These are phyloP conservation scores for Metopia argyrocephala DNA, from an alignment of 2,888 invertebrate species.

Conservation along the genomic window DNA sequence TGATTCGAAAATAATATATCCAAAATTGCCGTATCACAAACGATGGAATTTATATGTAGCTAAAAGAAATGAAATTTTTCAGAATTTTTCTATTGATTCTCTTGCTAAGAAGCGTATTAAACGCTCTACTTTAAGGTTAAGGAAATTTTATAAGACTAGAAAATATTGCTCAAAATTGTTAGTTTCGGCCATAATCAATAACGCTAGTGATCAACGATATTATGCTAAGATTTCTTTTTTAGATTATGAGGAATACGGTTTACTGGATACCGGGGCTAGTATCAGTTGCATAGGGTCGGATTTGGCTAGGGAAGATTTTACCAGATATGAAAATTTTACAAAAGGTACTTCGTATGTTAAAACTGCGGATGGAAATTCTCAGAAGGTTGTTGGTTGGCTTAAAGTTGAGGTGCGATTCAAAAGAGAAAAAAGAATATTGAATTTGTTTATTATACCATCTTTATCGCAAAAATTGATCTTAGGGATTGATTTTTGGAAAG, in stretches of 20 bases:
- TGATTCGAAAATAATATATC: background rate
- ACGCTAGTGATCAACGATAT: slow-evolving; percentile 1
- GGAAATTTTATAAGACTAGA: background rate
- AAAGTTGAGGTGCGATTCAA: slow-evolving; percentile 1
- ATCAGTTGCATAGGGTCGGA: slow-evolving; percentile 20
- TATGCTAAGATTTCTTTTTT: slow-evolving; percentile 15
- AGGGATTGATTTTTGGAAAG: slow-evolving; percentile 53
- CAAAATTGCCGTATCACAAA: background rate
- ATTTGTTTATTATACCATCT: slow-evolving; percentile 41
- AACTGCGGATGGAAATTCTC: slow-evolving; percentile 27
- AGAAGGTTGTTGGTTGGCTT: slow-evolving; percentile 19
- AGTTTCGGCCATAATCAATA: slow-evolving; percentile 2
- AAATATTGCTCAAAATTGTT: slow-evolving; percentile 9
- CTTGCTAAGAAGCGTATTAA: background rate
- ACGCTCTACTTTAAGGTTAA: background rate
- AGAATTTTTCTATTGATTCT: background rate
- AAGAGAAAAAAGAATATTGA: too few relatives aligned
- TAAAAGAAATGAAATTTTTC: too few relatives aligned
- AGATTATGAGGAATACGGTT: background rate
- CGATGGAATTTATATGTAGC: background rate
- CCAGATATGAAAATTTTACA: slow-evolving; percentile 2
- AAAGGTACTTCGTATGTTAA: slow-evolving; percentile 1
- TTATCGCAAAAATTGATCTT: slow-evolving; percentile 41
- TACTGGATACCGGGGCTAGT: too few relatives aligned
- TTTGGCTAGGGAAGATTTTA: slow-evolving; percentile 8